Conservation (phyloP, 2,113 vertebrate species). For the Caranx melampygus region DNA sequence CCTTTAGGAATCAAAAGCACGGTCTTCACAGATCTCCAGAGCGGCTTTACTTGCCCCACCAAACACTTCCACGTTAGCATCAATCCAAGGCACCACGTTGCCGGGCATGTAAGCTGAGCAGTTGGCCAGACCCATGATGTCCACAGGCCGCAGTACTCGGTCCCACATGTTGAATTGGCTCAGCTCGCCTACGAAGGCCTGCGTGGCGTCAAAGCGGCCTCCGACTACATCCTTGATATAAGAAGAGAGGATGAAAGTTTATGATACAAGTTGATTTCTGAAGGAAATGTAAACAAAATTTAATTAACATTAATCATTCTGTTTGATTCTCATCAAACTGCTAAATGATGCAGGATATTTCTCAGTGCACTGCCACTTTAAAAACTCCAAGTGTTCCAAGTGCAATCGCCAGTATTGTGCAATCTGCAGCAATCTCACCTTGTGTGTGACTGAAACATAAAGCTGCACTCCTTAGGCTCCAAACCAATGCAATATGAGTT, state of each 20-base stretch:
- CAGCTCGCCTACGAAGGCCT: slow-evolving; percentile 98
- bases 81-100: slow-evolving; percentile 96
- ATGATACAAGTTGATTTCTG: neutral
- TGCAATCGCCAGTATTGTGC: slow-evolving; percentile 17
- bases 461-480: neutral
- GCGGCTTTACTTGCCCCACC: slow-evolving; percentile 94
- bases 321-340: slow-evolving; percentile 58
- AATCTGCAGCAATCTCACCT: slow-evolving; percentile 57
- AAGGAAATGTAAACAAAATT: slow-evolving; percentile 22
- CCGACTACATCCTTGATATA: slow-evolving; percentile 91
- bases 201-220: slow-evolving; percentile 96
- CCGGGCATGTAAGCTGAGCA: slow-evolving; percentile 98
- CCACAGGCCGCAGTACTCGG: slow-evolving; percentile 91
- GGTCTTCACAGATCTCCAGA: slow-evolving; percentile 95
- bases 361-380: slow-evolving; percentile 24
- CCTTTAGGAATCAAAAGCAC: slow-evolving; percentile 92
- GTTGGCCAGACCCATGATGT: slow-evolving; percentile 95
- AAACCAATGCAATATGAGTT: slow-evolving; percentile 24
- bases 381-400: slow-evolving; percentile 13
- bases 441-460: slow-evolving; percentile 23
- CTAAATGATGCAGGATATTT: slow-evolving; percentile 5
- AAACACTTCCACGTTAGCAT: slow-evolving; percentile 94
- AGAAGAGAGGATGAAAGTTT: slow-evolving; percentile 26
- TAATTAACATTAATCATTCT: slow-evolving; percentile 55
- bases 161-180: slow-evolving; percentile 99